Evolutionary conservation across 2,797 vertebrate species (phyloP), one percentile per base, ranked within the genome.

Genomic region (Leptoclinus maculatus): DNA sequence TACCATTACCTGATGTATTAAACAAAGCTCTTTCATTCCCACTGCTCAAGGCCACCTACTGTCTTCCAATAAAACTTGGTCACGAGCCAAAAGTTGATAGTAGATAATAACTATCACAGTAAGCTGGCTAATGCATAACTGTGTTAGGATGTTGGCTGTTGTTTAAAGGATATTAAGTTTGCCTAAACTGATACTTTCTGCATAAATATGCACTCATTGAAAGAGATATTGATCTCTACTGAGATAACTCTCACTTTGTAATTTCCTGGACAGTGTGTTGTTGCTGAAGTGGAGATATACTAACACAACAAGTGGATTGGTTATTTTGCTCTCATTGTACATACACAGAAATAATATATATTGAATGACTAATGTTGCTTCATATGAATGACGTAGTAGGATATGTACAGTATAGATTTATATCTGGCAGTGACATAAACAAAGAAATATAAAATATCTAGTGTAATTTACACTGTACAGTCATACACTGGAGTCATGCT

Each of bases 21-120:
- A 29, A 51, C 43, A 38, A 17, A 19, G 38, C 23, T 47, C 21
- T 58, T 78, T 75, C 13, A 4, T 38, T 80, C 59, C 53, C n/a
- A 36, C 0, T 65, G 13, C n/a, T 21, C 1, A 3, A 59, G 14
- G 5, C 25, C 7, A 49, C n/a, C 17, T 19, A n/a, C 1, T 13
- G n/a, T n/a, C 38, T 32, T 53, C 2, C 14, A 62, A 19, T 58
- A 43, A 11, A 65, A 62, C 5, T 56, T 66, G 12, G 7, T 63
- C 38, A 43, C 1, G 23, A 43, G 17, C 58, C 65, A 76, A 57
- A 57, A 49, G 32, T 39, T 34, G 27, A 71, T 47, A 21, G 19
- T 2, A 56, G 17, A 47, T 14, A 34, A n/a, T n/a, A n/a, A n/a
- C n/a, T n/a, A n/a, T n/a, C n/a, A n/a, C n/a, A n/a, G n/a, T n/a